Evolutionary conservation across 1,140 invertebrate species (phyloP).

Genomic region (Drosophila varians): DNA sequence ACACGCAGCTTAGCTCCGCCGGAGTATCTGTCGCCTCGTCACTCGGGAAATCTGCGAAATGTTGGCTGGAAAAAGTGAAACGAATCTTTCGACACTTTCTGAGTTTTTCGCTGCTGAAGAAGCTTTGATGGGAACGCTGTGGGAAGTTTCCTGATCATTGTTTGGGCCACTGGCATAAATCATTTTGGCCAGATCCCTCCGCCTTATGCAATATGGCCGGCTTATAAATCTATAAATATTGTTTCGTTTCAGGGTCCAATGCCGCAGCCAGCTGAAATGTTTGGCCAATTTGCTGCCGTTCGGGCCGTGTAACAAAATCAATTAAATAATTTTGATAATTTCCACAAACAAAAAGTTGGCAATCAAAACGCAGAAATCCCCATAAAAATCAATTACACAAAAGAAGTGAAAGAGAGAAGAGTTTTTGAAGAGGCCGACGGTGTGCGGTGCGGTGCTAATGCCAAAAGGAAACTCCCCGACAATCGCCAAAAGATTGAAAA

Average conservation of each 20-base stretch:
- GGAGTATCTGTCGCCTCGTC: conserved; percentile 48
- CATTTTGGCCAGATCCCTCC: conserved; percentile 47
- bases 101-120: conserved; percentile 25
- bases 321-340: conserved; percentile 24
- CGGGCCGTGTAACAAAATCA: conserved; percentile 26
- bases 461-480: conserved; percentile 48
- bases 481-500: conserved; percentile 50
- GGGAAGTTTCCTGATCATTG: conserved; percentile 72
- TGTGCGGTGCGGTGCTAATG: conserved; percentile 40
- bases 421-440: conserved; percentile 20
- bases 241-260: conserved; percentile 9
- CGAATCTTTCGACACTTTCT: conserved; percentile 59
- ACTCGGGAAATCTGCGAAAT: conserved; percentile 32
- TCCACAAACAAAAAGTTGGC: conserved; percentile 15
- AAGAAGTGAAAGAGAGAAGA: conserved; percentile 16
- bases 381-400: conserved; percentile 41
- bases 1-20: conserved; percentile 54
- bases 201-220: conserved; percentile 53
- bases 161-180: conserved; percentile 54
- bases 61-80: conserved; percentile 29
- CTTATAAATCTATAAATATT: conserved; percentile 37
- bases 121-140: conserved; percentile 49
- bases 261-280: conserved; percentile 30
- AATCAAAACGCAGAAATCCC: conserved; percentile 22
- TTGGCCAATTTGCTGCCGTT: conserved; percentile 39